Percentiles rank a stretch among this genome's conserved stretches.
phyloP scores from a whole-genome alignment of 2,888 invertebrate species.

The Patella ulyssiponensis region DNA sequence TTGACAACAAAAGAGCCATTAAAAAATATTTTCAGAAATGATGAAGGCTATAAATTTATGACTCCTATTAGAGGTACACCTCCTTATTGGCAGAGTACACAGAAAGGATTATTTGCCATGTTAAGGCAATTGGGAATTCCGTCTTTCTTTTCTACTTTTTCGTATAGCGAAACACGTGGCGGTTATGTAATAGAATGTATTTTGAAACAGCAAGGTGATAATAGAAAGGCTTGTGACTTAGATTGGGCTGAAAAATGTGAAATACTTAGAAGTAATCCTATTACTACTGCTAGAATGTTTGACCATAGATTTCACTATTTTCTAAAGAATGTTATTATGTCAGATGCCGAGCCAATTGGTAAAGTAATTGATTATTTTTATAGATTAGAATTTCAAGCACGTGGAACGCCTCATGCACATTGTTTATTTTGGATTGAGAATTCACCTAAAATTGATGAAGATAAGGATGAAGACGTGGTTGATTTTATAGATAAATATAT shows the following conservation, averaged over 20 bases:
- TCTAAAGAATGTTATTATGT: constrained; percentile 21
- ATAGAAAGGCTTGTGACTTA: constrained; percentile 13
- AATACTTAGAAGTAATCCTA: constrained; percentile 26
- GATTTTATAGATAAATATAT: constrained; percentile 39
- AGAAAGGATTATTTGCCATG: constrained; percentile 27
- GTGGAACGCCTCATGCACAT: constrained; percentile 43
- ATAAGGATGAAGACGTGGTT: constrained; percentile 25
- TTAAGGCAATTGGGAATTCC: constrained; percentile 27
- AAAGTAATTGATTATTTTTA: constrained; percentile 42
- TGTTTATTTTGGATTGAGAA: constrained; percentile 37
- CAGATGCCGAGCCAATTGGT: constrained; percentile 29
- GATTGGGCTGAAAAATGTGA: constrained; percentile 28
- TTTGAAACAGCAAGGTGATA: constrained; percentile 18
- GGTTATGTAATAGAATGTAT: constrained; percentile 17
- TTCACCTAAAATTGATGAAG: constrained; percentile 28
- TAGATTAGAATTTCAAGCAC: constrained; percentile 42
- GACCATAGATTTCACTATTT: constrained; percentile 25
- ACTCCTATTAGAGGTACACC: constrained; percentile 24
- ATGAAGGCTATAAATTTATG: constrained; percentile 22
- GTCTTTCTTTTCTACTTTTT: constrained; percentile 20
- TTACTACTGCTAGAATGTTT: constrained; percentile 27
- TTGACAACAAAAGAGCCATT: constrained; percentile 20
- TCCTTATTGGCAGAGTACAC: constrained; percentile 24
- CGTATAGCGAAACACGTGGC: constrained; percentile 23
- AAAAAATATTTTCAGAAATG: constrained; percentile 13